Base-by-base conservation (phyloP, 1,140 invertebrate species). In the Tetragnatha versicolor region DNA sequence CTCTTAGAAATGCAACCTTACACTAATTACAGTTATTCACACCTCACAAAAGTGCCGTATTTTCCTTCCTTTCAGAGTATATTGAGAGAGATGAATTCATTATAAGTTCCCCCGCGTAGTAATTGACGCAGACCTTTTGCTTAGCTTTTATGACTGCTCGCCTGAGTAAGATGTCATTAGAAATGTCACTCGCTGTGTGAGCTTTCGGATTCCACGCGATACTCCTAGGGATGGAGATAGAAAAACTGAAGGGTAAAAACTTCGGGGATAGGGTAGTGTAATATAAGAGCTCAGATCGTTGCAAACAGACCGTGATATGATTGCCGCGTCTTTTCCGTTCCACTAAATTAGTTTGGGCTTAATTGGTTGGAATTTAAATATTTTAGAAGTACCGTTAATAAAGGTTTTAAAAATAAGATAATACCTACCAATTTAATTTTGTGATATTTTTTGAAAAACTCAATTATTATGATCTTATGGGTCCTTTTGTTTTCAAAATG, bases 21-120 rank as follows among this genome's bases (percentile, higher is more conserved):
- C 49, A 31, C 37, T 72, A 72, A 72, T 72, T 58, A 58, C 69
- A 42, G 69, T 72, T 12, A 72, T 72, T 72, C 69, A 39, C 69
- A 72, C 69, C 69, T 72, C 66, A 33, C n/a, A 37, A 31, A 69
- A 69, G 47, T 14, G 60, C 42, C 42, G 29, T 68, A 68, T 47
- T 39, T 68, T 68, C 49, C 39, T 53, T 39, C 42, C 49, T 33
- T n/a, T 45, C 37, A 39, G 33, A 14, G 37, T 65, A 22, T 37
- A 47, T 27, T 12, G 7, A 27, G 51, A 69, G 51, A 45, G 66
- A 69, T 37, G 66, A 69, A 69, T 68, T 68, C 63, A 68, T 49
- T 68, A 68, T 22, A 68, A 49, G 39, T 12, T 66, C 31, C 20
- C 29, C 25, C 14, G 33, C 47, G 14, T 69, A 33, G 29, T 69